These are phyloP conservation scores for Automeris io DNA, from an alignment of 2,888 invertebrate species.

Conservation along the genomic window DNA sequence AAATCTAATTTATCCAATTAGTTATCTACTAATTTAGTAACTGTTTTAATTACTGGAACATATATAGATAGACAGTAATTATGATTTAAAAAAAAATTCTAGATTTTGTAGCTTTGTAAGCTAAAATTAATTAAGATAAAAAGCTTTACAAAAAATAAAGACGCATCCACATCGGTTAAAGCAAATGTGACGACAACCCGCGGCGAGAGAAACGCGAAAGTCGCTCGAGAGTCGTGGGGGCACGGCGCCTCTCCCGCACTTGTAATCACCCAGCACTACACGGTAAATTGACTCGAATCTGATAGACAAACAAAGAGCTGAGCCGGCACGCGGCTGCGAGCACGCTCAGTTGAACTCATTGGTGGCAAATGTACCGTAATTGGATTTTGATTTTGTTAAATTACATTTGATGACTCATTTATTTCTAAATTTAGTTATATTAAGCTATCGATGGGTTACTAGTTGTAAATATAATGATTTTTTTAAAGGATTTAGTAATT, in stretches of 20 bases:
- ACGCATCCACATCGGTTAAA: slow-evolving; percentile 44
- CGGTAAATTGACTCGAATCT: slow-evolving; percentile 64
- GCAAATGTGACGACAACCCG: slow-evolving; percentile 53
- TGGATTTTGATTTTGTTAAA: slow-evolving; percentile 58
- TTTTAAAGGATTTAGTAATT: no score
- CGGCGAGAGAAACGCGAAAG: slow-evolving; percentile 50
- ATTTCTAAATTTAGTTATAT: slow-evolving; percentile 8
- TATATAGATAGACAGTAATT: no score
- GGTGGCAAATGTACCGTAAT: slow-evolving; percentile 66
- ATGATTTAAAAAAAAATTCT: no score
- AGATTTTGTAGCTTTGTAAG: no score
- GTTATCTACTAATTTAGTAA: no score
- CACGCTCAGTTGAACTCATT: slow-evolving; percentile 44
- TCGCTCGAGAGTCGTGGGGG: slow-evolving; percentile 37
- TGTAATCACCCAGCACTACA: slow-evolving; percentile 50
- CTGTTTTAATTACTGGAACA: no score
- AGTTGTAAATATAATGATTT: no score
- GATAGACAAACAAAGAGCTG: slow-evolving; percentile 61
- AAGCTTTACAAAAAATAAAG: slow-evolving; percentile 26
- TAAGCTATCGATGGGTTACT: neutral
- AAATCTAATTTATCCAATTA: no score
- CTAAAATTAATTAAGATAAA: no score
- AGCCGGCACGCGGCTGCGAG: slow-evolving; percentile 50
- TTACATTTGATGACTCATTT: slow-evolving; percentile 32
- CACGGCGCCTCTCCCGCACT: slow-evolving; percentile 35